Base-by-base conservation (phyloP, 2,888 invertebrate species). In the Campopleginae sp. region DNA sequence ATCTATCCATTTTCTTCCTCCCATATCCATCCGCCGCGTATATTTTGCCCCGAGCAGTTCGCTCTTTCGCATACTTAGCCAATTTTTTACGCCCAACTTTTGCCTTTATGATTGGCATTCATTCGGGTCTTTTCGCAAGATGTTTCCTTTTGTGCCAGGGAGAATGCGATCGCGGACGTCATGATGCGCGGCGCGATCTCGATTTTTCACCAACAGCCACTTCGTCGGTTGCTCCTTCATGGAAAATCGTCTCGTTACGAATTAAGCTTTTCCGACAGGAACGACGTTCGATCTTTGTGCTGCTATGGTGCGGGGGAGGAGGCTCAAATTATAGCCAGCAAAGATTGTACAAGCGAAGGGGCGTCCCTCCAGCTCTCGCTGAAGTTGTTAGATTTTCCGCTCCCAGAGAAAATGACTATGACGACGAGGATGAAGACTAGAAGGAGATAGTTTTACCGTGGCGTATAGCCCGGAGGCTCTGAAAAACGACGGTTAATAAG, bases 401-500 rank as follows among this genome's bases (percentile, higher is more conserved):
- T 63, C 33, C 66, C 10, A 48, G 63, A n/a, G 74, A 72, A 74
- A 75, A 75, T 61, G 27, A 70, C 78, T 38, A 61, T 58, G 78
- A 79, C 63, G 71, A 65, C 19, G 61, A 68, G 33, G 46, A 38
- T 44, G 48, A 31, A 63, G 63, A 48, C 51, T n/a, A 31, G 38
- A 58, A 46, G 44, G 33, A 54, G 66, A 54, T 66, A 66, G 66
- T 44, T 33, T 27, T 68, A 68, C 46, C 33, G 54, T 33, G 65
- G 80, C 71, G 80, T 14, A 74, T n/a, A 51, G 19, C 42, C 72
- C 33, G 65, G 44, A 63, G 75, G 65, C 63, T 44, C 80, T 77
- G 74, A 84, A 81, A 80, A 84, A 84, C 84, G 80, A 78, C 81
- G 84, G 80, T 84, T 84, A 84, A 84, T 84, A 84, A 84, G 84